phyloP scores from a whole-genome alignment of 2,113 vertebrate species.

The Rattus rattus region DNA sequence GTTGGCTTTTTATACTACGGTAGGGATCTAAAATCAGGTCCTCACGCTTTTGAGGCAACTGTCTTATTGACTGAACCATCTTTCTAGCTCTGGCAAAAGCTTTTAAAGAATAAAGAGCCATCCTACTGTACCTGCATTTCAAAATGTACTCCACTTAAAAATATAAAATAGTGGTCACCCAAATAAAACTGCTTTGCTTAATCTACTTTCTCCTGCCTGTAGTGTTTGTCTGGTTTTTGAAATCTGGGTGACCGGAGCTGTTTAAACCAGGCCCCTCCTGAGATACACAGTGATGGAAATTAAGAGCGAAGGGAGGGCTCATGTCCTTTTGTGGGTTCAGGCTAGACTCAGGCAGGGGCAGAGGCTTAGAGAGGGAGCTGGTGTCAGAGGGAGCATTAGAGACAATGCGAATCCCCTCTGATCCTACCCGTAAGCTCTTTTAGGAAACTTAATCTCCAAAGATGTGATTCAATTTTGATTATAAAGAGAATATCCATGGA shows the following conservation, averaged over 20 bases:
- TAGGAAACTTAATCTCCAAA: slow-evolving; percentile 80
- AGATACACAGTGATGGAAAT: neutral
- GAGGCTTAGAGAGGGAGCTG: neutral
- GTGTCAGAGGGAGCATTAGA: slow-evolving; percentile 41
- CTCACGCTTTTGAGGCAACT: neutral
- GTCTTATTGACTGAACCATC: too few relatives aligned
- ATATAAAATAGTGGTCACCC: neutral
- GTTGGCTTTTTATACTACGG: neutral
- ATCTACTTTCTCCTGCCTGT: slow-evolving; percentile 3
- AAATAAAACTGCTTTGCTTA: neutral
- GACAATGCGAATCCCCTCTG: slow-evolving; percentile 68
- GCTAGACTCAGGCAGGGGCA: neutral
- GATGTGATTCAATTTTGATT: slow-evolving; percentile 79
- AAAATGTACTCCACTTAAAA: neutral
- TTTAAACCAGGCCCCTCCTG: neutral
- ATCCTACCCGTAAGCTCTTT: slow-evolving; percentile 77
- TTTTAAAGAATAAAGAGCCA: neutral
- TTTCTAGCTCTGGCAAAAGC: too few relatives aligned
- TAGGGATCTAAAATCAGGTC: neutral
- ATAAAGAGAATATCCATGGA: slow-evolving; percentile 74
- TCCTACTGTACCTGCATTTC: neutral
- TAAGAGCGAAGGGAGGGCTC: neutral
- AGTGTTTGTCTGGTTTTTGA: slow-evolving; percentile 41
- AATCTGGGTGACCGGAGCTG: neutral
- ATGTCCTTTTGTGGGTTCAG: slow-evolving; percentile 6